phyloP scores from a whole-genome alignment of 2,113 vertebrate genomes.

The Dipodomys stephensi region DNA sequence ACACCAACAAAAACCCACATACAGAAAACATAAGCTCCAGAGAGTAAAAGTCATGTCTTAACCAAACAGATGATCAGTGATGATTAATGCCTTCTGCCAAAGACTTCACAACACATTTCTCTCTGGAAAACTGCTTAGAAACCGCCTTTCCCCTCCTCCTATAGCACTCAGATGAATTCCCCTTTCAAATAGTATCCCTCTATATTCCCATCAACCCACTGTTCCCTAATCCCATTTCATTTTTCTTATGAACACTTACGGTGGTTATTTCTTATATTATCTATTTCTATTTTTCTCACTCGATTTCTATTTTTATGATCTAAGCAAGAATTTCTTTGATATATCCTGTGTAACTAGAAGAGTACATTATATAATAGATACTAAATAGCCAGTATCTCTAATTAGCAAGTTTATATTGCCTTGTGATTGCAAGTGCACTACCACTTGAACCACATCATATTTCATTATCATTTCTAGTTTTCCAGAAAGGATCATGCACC shows the following conservation, averaged over 20 bases:
- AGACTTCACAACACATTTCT: neutral
- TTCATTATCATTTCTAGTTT: too few species aligned
- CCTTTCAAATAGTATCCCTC: neutral
- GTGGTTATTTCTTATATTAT: neutral
- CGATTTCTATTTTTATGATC: neutral
- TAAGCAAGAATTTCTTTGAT: neutral
- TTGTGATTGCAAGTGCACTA: too few species aligned
- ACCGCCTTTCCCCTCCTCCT: neutral
- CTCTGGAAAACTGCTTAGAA: conserved; percentile 28
- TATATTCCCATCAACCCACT: neutral
- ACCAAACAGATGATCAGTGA: conserved; percentile 57
- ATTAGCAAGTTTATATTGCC: neutral
- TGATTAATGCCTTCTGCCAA: conserved; percentile 55
- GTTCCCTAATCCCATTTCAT: neutral
- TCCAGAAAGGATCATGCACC: too few species aligned
- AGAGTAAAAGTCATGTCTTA: conserved; percentile 64
- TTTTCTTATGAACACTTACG: neutral
- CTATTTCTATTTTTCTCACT: neutral
- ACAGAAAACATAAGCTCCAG: conserved; percentile 71
- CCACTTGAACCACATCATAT: too few species aligned
- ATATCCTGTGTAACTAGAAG: neutral
- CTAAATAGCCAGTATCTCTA: neutral
- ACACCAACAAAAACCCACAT: conserved; percentile 61
- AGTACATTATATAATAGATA: neutral
- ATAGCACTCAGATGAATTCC: neutral